Base-by-base conservation (phyloP, 35 echinoderm and acorn worm genomes). In the Chiridota heheva region DNA sequence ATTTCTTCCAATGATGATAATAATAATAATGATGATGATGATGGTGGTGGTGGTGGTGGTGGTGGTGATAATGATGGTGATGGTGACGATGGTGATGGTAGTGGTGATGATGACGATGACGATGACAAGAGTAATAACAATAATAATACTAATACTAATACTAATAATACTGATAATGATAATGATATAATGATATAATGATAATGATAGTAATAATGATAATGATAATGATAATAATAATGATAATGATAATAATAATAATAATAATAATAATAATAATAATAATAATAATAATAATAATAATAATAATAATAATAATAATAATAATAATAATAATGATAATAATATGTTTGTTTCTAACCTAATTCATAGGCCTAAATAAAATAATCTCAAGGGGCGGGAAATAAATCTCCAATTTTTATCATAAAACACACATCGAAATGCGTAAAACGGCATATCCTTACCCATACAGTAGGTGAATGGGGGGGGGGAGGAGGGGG, bases 231-330 rank as follows among this genome's bases (percentile, higher is more conserved):
- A 53, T 53, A 53, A 53, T 53, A 22, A 53, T 53, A 12, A 53
- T 53, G 48, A 53, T 53, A 53, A 53, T 53, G 22, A 53, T 53
- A 22, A 53, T 53, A 22, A 53, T 53, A 53, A 53, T 53, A 53
- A 53, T 53, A 53, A 53, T 53, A 53, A 53, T 53, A 53, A 53
- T 53, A 22, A 53, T 53, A 53, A 53, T 53, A 53, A 53, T 53
- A 53, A 53, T 53, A 53, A 53, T 53, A 22, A 53, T 53, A 22
- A 53, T 53, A 22, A 53, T 53, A 22, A 53, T 53, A 22, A 53
- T 22, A 22, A 53, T 53, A 22, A 53, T 22, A 22, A 53, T 53
- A 22, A 53, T 53, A 22, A 53, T 53, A 53, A 53, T 53, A 53
- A 53, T 53, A 53, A 53, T 53, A 53, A 53, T 53, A 22, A 53